Conservation (phyloP, 2,113 vertebrate species). For the Chaetops frenatus region DNA sequence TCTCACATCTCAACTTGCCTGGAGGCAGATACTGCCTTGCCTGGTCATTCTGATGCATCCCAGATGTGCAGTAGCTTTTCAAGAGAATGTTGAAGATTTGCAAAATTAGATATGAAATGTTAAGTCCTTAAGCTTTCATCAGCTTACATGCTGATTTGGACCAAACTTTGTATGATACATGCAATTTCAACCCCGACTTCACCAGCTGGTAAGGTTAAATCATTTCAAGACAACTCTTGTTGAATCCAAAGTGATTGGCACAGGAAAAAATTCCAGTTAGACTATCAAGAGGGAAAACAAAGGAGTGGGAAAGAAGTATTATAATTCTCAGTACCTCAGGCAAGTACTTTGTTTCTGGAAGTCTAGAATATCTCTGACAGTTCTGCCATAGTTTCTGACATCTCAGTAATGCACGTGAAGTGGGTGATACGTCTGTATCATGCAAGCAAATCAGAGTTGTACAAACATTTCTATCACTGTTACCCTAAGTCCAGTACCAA, state of each 20-base stretch:
- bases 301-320: neutral
- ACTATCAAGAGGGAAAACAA: neutral
- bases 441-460: neutral
- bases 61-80: neutral
- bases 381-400: neutral
- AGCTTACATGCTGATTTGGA: neutral
- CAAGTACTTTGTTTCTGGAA: neutral
- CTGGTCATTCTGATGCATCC: neutral
- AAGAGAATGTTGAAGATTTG: neutral
- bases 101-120: neutral
- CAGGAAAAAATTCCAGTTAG: neutral
- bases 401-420: neutral
- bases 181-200: neutral
- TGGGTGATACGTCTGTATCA: accelerated
- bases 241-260: neutral
- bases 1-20: neutral
- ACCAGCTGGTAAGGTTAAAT: neutral
- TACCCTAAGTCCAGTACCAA: neutral
- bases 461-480: neutral
- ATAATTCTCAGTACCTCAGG: neutral
- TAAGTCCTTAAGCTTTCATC: neutral
- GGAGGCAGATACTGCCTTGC: neutral
- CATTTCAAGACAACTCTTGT: neutral
- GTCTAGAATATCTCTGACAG: neutral
- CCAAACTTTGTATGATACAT: neutral